Base-by-base conservation (phyloP, 2,113 vertebrate species). In the Daubentonia madagascariensis region DNA sequence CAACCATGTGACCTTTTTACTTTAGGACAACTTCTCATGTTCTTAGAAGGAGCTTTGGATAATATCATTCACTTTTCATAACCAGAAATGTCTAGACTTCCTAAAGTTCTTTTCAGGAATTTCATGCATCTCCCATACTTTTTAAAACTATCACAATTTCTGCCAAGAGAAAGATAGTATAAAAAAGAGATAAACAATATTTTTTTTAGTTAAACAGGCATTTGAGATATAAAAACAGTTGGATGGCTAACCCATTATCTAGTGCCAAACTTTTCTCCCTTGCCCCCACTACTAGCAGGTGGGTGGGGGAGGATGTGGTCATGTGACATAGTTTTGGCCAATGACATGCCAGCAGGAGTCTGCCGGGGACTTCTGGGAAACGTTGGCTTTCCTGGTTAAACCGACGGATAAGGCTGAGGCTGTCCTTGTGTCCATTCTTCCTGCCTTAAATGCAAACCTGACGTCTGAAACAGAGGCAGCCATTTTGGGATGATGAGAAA, bases 401-500 rank as follows among this genome's bases (percentile, higher is more conserved):
- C 28, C 28, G 0, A 35, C 87, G 23, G 20, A 20, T 37, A 65
- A 52, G 22, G 25, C 30, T 20, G 57, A 72, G 81, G 30, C 22
- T 43, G 16, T 50, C 48, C 30, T 81, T 75, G 65, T 70, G 8
- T 10, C 18, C 43, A 22, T 88, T 79, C 63, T 92, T 90, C 7
- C 50, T 50, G 32, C 25, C 25, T 45, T 89, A 80, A 96, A 35
- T 75, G n/a, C 40, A 80, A 32, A 50, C 40, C 25, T 95, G 78
- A 79, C 35, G 4, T 45, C 45, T 72, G 54, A 84, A 72, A 88
- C 12, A n/a, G 81, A 84, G n/a, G 37, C 32, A 45, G 12, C 67
- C 35, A 23, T 95, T 75, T 94, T 94, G 93, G 72, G 32, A 57
- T 63, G n/a, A 61, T 63, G 32, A 94, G 23, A 48, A 94, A 95